These are phyloP conservation scores for Tetanocera ferruginea DNA, from an alignment of 2,888 invertebrate species.

Conservation along the genomic window DNA sequence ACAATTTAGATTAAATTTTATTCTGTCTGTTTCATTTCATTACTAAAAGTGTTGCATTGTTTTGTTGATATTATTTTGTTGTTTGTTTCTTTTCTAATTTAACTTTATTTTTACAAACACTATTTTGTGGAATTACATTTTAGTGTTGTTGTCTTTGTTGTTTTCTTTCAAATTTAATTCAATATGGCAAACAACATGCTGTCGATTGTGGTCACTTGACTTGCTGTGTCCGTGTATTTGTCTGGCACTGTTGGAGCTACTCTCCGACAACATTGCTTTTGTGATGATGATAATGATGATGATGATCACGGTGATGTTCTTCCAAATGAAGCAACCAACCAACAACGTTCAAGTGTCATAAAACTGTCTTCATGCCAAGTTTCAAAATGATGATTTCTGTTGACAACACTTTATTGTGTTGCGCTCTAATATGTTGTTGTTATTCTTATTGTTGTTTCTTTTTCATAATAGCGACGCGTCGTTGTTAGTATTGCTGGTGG, in stretches of 20 bases:
- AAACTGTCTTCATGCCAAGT: slow-evolving; percentile 22
- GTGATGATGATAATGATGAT: not conserved
- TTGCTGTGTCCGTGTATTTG: not conserved
- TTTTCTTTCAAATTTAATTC: slow-evolving; percentile 15
- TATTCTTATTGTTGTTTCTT: not conserved
- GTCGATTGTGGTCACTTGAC: slow-evolving; percentile 19
- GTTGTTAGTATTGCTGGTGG: slow-evolving; percentile 46
- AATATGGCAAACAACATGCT: slow-evolving; percentile 5
- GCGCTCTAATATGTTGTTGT: not conserved
- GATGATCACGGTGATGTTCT: not conserved
- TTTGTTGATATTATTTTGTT: not conserved
- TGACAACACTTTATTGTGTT: slow-evolving; percentile 18
- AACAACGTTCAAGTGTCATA: slow-evolving; percentile 20
- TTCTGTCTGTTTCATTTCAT: not conserved
- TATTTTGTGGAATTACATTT: slow-evolving; percentile 17
- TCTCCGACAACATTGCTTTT: too few species aligned
- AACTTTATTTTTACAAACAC: not conserved
- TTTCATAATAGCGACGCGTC: not conserved
- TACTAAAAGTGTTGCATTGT: not conserved
- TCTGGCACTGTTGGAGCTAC: not conserved
- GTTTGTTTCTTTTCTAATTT: not conserved
- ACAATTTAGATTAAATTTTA: not conserved
- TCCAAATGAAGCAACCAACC: not conserved
- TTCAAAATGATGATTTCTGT: slow-evolving; percentile 1
- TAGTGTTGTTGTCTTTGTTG: not conserved